These are phyloP conservation scores for Dasyurus viverrinus DNA, from an alignment of 2,113 vertebrate species.

Conservation along the genomic window DNA sequence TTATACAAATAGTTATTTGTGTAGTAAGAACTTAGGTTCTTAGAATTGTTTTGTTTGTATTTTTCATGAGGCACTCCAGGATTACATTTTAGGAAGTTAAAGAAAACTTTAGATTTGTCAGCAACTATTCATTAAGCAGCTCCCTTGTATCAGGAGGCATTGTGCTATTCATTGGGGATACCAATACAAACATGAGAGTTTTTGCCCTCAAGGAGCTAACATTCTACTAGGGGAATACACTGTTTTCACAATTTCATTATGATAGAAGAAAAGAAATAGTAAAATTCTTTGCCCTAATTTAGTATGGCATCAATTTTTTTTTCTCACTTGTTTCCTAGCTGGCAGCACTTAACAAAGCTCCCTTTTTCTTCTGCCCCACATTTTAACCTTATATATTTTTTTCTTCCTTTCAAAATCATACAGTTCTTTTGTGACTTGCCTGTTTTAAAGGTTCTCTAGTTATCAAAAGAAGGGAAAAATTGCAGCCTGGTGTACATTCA, in stretches of 20 bases:
- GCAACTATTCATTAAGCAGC: neutral
- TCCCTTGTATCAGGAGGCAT: neutral
- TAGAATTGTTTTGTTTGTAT: too few species aligned
- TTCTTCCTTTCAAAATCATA: constrained; percentile 47
- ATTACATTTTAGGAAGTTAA: too few species aligned
- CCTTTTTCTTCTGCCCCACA: constrained; percentile 56
- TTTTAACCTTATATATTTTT: neutral
- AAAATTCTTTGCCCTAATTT: constrained; percentile 70
- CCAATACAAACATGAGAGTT: neutral
- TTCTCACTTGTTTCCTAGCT: constrained; percentile 71
- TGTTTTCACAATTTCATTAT: constrained; percentile 60
- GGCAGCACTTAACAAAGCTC: constrained; percentile 78
- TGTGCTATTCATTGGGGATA: neutral
- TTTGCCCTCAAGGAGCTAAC: neutral
- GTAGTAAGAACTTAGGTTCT: too few species aligned
- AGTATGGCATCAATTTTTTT: constrained; percentile 66
- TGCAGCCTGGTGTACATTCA: neutral
- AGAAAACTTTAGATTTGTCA: neutral
- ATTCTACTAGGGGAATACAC: neutral
- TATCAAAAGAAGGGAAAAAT: constrained; percentile 17
- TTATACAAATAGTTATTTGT: too few species aligned
- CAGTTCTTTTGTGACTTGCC: constrained; percentile 58
- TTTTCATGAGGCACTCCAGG: too few species aligned
- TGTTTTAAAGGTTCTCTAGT: constrained; percentile 24
- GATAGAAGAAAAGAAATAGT: constrained; percentile 77